A percentile compares a stretch with the other conserved stretches of the same genome.
Conservation (phyloP, 2,888 invertebrate genomes). For the Cyclophora albipunctata region DNA sequence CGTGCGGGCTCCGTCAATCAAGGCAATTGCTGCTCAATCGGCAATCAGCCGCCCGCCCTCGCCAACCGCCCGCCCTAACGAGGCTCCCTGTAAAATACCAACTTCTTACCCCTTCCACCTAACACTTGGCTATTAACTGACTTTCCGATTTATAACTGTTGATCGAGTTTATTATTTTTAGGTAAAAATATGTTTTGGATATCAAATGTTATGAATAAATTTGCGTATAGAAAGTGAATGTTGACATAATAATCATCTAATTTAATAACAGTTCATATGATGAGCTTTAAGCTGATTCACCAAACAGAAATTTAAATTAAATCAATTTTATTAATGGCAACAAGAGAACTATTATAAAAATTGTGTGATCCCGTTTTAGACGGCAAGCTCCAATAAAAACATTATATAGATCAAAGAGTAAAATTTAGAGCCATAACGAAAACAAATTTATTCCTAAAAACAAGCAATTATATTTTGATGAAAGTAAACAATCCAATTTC, state of each 20-base stretch:
- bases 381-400: too few species aligned
- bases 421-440: too few species aligned
- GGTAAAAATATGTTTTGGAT: not conserved
- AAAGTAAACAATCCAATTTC: too few species aligned
- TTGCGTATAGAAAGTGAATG: not conserved
- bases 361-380: too few species aligned
- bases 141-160: slow-evolving; percentile 33
- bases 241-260: not conserved
- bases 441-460: too few species aligned
- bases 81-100: slow-evolving; percentile 53
- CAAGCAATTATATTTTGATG: too few species aligned
- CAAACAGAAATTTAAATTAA: too few species aligned
- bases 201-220: not conserved
- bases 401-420: too few species aligned
- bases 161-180: slow-evolving; percentile 9
- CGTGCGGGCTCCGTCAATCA: slow-evolving; percentile 70
- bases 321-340: too few species aligned
- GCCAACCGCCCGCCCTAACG: slow-evolving; percentile 43
- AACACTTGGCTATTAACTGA: slow-evolving; percentile 39
- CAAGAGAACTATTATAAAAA: too few species aligned
- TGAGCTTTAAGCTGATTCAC: too few species aligned
- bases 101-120: slow-evolving; percentile 55
- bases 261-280: too few species aligned
- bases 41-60: slow-evolving; percentile 62
- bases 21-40: slow-evolving; percentile 75